Percentiles rank a stretch among this genome's conserved stretches.
Conservation (phyloP, 2,888 invertebrate genomes). For the Amitus sp. region DNA sequence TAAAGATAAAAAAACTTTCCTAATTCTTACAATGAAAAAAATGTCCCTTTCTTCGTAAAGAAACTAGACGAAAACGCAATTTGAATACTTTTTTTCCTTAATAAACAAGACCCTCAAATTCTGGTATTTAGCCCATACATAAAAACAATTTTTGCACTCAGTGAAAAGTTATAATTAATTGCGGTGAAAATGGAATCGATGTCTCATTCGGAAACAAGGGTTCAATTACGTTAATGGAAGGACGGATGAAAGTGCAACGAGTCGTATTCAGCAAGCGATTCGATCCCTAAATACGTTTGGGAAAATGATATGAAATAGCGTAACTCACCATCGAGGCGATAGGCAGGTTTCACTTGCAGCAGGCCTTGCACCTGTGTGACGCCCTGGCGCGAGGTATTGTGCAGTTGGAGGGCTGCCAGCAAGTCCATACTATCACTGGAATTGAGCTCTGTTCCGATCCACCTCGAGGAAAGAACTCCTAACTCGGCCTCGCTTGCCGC, state of each 20-base stretch:
- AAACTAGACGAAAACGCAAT: too few species aligned
- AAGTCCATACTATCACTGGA: constrained; percentile 74
- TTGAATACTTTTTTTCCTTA: too few species aligned
- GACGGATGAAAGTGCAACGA: too few species aligned
- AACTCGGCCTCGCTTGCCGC: constrained; percentile 59
- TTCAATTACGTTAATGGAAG: neutral
- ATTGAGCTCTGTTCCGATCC: constrained; percentile 50
- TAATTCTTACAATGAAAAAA: too few species aligned
- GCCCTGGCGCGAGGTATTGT: constrained; percentile 79
- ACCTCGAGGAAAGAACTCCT: constrained; percentile 67
- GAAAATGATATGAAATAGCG: constrained; percentile 4
- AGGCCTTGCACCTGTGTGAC: constrained; percentile 75
- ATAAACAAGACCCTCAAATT: too few species aligned
- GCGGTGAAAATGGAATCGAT: too few species aligned
- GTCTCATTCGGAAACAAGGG: neutral
- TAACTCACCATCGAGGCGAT: constrained; percentile 76
- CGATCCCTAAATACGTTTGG: too few species aligned
- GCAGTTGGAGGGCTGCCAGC: constrained; percentile 81
- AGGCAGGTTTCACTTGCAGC: constrained; percentile 77
- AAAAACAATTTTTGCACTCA: too few species aligned
- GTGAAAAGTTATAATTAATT: neutral
- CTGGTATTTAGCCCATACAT: too few species aligned
- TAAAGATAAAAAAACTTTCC: too few species aligned
- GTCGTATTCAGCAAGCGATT: too few species aligned
- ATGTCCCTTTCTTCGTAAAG: too few species aligned